Evolutionary conservation across 2,888 invertebrate species (phyloP), one percentile per base, ranked within the genome.

Genomic region (Orchesella flavescens): DNA sequence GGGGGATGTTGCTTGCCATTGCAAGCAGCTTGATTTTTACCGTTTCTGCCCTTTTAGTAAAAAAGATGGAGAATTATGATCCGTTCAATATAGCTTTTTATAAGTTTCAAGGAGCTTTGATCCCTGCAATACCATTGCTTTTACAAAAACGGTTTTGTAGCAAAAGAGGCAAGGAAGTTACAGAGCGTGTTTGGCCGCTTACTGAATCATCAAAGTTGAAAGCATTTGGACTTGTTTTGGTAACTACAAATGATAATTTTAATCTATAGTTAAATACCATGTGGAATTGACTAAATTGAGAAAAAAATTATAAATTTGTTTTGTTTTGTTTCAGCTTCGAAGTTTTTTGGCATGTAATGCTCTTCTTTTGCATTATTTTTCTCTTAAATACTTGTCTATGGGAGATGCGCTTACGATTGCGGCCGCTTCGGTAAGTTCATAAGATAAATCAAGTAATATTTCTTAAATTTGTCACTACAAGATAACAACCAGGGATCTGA

Each of bases 311-410:
- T n/a, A 7, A 49, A 15, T 12, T 49, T 7, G 3, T 43, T 55
- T 57, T 43, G 34, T 55, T 44, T n/a, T 43, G 34, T 77, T 71
- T 12, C 71, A 87, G 87, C 23, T 86, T 3, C 43, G 87, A 79
- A 87, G 86, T 55, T 68, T 86, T 19, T 65, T 86, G 9, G 75
- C 79, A 5, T 84, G 84, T 71, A 86, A 86, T 71, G 83, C 84
- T 3, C 77, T 86, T 5, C 61, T 84, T 15, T 69, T 86, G 1
- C 84, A 86, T 59, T 79, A 83, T 24, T 86, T 72, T 44, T 86
- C 86, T 0, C 19, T 86, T 15, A 80, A 77, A 24, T 84, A 83
- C 55, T 24, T 86, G 13, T 63, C 72, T 12, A 84, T 86, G 61
- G 76, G 76, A 2, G 86, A 86, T 59, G 80, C 86, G 13, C 73